These are phyloP conservation scores for Chrysolina haemoptera DNA, from an alignment of 2,888 invertebrate genomes.

Conservation along the genomic window DNA sequence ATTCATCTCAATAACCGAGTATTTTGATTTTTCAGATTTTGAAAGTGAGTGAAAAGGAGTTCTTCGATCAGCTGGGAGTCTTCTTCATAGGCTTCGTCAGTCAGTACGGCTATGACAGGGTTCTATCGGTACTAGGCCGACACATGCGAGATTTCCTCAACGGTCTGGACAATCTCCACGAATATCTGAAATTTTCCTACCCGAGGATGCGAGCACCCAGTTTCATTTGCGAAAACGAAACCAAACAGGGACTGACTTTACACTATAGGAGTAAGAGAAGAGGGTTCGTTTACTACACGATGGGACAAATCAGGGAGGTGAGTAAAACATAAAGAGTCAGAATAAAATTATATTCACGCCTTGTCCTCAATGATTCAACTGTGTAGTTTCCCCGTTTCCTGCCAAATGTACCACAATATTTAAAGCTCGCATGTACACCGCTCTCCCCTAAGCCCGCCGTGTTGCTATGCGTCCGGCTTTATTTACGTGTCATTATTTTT, in stretches of 20 bases:
- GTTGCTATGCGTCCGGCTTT: too few relatives aligned
- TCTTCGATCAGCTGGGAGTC: constrained; percentile 95
- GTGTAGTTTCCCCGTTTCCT: too few relatives aligned
- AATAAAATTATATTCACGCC: too few relatives aligned
- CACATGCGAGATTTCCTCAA: constrained; percentile 97
- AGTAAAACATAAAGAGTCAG: constrained; percentile 50
- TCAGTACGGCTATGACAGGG: constrained; percentile 95
- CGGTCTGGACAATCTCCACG: constrained; percentile 96
- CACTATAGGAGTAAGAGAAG: constrained; percentile 94
- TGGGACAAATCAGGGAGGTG: constrained; percentile 94
- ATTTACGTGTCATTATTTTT: too few relatives aligned
- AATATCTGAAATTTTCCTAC: constrained; percentile 96
- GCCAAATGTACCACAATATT: too few relatives aligned
- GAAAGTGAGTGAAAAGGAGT: constrained; percentile 88
- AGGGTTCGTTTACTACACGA: constrained; percentile 96
- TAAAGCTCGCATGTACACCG: too few relatives aligned
- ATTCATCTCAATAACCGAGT: background rate
- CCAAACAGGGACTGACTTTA: constrained; percentile 90
- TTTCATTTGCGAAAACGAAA: constrained; percentile 97
- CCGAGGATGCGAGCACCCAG: constrained; percentile 94
- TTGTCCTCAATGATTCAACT: too few relatives aligned
- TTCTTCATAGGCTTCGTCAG: constrained; percentile 95
- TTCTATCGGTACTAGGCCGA: constrained; percentile 90
- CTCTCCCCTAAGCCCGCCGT: too few relatives aligned
- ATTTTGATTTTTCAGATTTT: constrained; percentile 76